Percentiles rank a stretch among this genome's conserved stretches.
phyloP scores from a whole-genome alignment of 2,888 invertebrate genomes.

The Brachyptera risi region DNA sequence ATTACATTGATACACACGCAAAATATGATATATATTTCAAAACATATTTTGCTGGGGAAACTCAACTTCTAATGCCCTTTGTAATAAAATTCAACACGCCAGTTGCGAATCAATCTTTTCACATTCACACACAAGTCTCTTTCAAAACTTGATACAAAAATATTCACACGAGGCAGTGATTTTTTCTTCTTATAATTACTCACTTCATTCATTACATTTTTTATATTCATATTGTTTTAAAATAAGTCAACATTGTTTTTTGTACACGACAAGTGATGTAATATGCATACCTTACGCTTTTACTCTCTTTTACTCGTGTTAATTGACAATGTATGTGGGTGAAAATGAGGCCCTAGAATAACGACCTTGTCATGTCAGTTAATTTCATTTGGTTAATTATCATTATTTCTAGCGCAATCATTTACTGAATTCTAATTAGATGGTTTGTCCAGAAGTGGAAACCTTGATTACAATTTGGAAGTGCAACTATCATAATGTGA shows the following conservation, averaged over 20 bases:
- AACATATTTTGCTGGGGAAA: neutral
- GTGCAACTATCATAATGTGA: too few relatives aligned
- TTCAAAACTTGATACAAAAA: neutral
- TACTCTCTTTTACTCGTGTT: too few relatives aligned
- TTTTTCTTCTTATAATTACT: slow-evolving; percentile 8
- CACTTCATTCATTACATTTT: slow-evolving; percentile 7
- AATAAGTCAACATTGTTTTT: neutral
- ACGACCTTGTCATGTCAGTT: too few relatives aligned
- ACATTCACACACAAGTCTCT: neutral
- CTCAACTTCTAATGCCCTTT: neutral
- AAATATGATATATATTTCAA: slow-evolving; percentile 6
- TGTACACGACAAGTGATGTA: neutral
- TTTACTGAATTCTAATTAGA: too few relatives aligned
- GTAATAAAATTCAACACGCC: neutral
- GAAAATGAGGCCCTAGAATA: too few relatives aligned
- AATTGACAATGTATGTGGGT: too few relatives aligned
- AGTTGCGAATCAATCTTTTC: slow-evolving; percentile 13
- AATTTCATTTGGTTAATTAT: too few relatives aligned
- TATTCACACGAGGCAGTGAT: neutral
- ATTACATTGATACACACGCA: neutral
- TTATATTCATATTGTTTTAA: slow-evolving; percentile 3
- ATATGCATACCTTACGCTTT: neutral
- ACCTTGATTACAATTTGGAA: too few relatives aligned
- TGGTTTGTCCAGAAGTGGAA: too few relatives aligned
- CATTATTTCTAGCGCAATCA: too few relatives aligned